A percentile compares a stretch with the other conserved stretches of the same genome.
These are phyloP conservation scores for Phaethon lepturus DNA, from an alignment of 2,113 vertebrate genomes.

Conservation along the genomic window DNA sequence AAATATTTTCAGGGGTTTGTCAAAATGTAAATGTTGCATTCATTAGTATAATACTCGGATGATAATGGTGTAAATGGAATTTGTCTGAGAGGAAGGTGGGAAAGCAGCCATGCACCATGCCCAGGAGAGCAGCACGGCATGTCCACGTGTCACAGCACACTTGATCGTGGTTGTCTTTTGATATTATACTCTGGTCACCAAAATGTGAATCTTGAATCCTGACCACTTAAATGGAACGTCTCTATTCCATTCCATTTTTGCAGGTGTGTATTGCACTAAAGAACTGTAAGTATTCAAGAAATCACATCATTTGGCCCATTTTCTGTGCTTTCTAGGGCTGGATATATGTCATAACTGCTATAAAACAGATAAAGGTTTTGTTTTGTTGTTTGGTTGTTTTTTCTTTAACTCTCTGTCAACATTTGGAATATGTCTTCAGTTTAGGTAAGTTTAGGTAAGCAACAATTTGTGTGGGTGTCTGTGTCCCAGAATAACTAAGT, in stretches of 20 bases:
- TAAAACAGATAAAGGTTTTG: neutral
- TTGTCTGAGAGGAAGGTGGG: neutral
- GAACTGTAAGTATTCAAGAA: neutral
- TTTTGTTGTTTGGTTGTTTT: neutral
- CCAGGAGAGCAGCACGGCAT: too few species aligned
- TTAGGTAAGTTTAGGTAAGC: too few species aligned
- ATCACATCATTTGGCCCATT: neutral
- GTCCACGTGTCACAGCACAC: neutral
- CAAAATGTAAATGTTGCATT: neutral
- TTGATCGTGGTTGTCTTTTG: neutral
- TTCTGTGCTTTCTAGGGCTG: neutral
- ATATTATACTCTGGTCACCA: neutral
- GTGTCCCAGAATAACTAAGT: neutral
- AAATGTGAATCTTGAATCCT: neutral
- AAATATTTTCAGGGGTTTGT: neutral
- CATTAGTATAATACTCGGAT: neutral
- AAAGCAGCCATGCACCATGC: neutral
- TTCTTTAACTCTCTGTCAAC: neutral
- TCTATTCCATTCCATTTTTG: neutral
- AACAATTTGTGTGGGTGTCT: neutral
- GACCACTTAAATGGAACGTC: neutral
- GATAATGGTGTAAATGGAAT: neutral
- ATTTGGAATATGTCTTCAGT: neutral
- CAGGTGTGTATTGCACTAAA: neutral
- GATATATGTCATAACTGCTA: neutral